Conservation (phyloP, 2,797 vertebrate species). For the Malurus leucopterus region DNA sequence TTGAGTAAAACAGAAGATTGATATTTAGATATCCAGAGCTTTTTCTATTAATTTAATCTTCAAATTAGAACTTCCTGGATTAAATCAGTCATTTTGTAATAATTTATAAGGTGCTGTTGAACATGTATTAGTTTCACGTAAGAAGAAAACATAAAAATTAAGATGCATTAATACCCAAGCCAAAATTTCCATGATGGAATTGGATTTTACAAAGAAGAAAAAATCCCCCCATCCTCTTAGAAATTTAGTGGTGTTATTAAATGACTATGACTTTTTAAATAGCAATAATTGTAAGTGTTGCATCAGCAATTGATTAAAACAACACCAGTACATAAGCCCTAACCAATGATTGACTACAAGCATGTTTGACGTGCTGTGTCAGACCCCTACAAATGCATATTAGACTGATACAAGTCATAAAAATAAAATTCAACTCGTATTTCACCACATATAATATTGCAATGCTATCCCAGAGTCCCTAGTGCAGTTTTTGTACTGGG, state of each 20-base stretch:
- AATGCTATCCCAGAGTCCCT: not conserved
- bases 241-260: not conserved
- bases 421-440: not conserved
- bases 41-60: not conserved
- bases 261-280: not conserved
- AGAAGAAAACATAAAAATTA: not conserved
- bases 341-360: rapidly evolving
- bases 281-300: not conserved
- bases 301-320: not conserved
- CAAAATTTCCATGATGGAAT: not conserved
- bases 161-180: rapidly evolving
- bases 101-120: not conserved
- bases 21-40: not conserved
- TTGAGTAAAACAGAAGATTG: not conserved
- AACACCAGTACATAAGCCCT: rapidly evolving
- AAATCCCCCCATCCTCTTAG: not conserved
- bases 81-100: not conserved
- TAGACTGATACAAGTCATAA: not conserved
- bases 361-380: not conserved
- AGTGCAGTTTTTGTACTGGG: not conserved
- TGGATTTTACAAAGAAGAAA: not conserved
- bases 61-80: not conserved
- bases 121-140: not conserved
- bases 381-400: not conserved
- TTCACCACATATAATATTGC: not conserved